phyloP scores from a whole-genome alignment of 2,888 invertebrate genomes.

The Leptarthrus brevirostris region DNA sequence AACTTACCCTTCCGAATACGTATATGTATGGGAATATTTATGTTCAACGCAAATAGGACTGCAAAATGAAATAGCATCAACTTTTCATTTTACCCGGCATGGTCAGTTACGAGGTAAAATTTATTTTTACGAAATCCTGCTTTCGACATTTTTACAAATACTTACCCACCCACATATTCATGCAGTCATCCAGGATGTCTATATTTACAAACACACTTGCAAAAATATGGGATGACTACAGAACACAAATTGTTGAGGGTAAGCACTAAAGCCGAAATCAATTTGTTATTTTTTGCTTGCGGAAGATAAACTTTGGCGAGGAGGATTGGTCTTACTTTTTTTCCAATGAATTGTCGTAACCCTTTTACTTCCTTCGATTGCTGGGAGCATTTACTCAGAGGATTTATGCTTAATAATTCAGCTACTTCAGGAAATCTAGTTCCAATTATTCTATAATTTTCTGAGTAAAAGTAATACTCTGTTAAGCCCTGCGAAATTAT shows the following conservation, averaged over 20 bases:
- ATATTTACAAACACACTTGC: constrained; percentile 13
- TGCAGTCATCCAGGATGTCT: background rate
- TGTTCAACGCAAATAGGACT: background rate
- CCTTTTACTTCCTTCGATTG: no score
- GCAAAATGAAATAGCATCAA: constrained; percentile 44
- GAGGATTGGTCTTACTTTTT: no score
- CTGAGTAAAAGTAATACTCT: no score
- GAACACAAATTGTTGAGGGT: no score
- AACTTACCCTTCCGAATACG: background rate
- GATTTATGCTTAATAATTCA: no score
- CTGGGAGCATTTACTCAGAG: no score
- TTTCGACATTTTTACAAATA: constrained; percentile 43
- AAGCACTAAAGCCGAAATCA: no score
- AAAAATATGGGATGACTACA: background rate
- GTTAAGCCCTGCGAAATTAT: no score
- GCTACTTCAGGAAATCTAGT: no score
- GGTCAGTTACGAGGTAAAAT: constrained; percentile 25
- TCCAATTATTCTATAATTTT: no score
- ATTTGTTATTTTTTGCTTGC: background rate
- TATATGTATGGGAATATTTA: background rate
- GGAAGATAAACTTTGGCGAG: no score
- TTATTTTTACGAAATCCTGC: constrained; percentile 43
- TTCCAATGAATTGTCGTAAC: no score
- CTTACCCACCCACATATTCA: constrained; percentile 12
- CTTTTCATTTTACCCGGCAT: constrained; percentile 34